Percentiles rank a stretch among this genome's conserved stretches.
phyloP scores from a whole-genome alignment of 1,140 invertebrate species.

The Drosophila parabipectinata region DNA sequence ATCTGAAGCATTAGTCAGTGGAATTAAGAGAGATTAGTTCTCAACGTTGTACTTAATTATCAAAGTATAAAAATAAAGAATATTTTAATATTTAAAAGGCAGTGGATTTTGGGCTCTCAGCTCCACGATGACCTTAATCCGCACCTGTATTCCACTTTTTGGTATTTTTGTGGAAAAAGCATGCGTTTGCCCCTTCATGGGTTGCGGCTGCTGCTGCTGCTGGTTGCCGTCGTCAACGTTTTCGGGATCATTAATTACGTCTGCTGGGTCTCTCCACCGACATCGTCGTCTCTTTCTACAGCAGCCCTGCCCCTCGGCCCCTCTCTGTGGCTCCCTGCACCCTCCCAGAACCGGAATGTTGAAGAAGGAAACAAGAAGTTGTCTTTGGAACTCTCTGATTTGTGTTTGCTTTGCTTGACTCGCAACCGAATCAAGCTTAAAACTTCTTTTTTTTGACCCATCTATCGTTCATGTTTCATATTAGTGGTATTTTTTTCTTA shows the following conservation, averaged over 20 bases:
- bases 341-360: conserved; percentile 67
- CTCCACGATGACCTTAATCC: conserved; percentile 69
- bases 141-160: conserved; percentile 66
- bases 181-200: conserved; percentile 58
- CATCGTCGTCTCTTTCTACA: not conserved
- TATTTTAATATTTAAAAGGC: conserved; percentile 16
- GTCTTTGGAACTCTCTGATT: conserved; percentile 48
- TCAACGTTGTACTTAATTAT: too few relatives aligned
- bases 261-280: conserved; percentile 21
- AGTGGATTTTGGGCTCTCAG: conserved; percentile 1
- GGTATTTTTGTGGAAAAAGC: conserved; percentile 45
- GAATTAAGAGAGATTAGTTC: too few relatives aligned
- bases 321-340: not conserved
- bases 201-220: conserved; percentile 29
- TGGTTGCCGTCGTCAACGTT: conserved; percentile 65
- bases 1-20: too few relatives aligned
- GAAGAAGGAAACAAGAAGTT: conserved; percentile 80
- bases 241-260: conserved; percentile 79
- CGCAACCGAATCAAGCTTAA: conserved; percentile 24
- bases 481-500: conserved; percentile 51
- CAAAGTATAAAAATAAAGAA: not conserved
- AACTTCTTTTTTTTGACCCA: conserved; percentile 41
- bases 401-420: conserved; percentile 32
- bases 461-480: conserved; percentile 57
- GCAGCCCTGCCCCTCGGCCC: not conserved